These are phyloP conservation scores for Opisthograptis luteolata DNA, from an alignment of 2,888 invertebrate species.

Conservation along the genomic window DNA sequence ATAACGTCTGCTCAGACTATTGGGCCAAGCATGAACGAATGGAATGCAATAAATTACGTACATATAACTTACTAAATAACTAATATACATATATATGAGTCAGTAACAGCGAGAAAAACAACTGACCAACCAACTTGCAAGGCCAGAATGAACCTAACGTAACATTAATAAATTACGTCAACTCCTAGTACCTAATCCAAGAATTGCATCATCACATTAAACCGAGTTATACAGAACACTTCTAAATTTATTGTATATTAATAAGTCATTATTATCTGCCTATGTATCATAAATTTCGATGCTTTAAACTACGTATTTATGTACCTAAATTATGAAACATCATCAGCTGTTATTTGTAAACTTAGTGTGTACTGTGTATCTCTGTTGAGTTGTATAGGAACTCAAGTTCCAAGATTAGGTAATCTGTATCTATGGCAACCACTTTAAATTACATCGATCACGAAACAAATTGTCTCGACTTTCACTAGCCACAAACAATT, in stretches of 20 bases:
- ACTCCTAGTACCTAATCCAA: constrained; percentile 56
- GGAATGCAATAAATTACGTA: too few species aligned
- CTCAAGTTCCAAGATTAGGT: not conserved
- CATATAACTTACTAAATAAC: not conserved
- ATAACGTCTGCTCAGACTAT: too few species aligned
- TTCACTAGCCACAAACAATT: constrained; percentile 45
- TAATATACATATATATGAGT: too few species aligned
- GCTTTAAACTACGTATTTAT: too few species aligned
- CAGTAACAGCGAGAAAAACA: not conserved
- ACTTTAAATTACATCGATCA: constrained; percentile 30
- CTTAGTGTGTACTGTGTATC: too few species aligned
- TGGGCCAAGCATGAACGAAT: too few species aligned
- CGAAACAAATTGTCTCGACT: constrained; percentile 41
- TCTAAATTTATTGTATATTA: too few species aligned
- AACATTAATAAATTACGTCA: constrained; percentile 64
- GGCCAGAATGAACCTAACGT: constrained; percentile 55
- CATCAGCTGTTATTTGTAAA: too few species aligned
- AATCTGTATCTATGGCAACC: constrained; percentile 18
- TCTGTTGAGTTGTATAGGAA: too few species aligned
- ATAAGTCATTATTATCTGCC: too few species aligned
- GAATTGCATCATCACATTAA: constrained; percentile 58
- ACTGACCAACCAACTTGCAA: constrained; percentile 37
- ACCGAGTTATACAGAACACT: constrained; percentile 35
- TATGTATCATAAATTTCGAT: too few species aligned
- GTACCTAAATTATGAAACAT: too few species aligned